A percentile compares a stretch with the other conserved stretches of the same genome.
phyloP scores from a whole-genome alignment of 2,113 vertebrate species.

The Bubo bubo region DNA sequence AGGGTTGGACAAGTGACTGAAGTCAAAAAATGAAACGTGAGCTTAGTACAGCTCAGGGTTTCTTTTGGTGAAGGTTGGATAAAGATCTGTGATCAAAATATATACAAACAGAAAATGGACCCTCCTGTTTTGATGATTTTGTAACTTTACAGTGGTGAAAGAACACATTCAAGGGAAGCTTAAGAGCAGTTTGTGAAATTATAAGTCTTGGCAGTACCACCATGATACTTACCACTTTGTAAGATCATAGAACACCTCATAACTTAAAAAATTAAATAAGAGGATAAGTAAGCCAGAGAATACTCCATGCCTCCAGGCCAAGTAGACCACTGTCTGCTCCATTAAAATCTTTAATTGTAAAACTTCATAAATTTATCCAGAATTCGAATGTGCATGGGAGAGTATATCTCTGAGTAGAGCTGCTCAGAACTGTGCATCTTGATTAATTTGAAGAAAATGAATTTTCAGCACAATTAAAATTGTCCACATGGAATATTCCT shows the following conservation, averaged over 20 bases:
- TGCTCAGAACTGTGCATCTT: neutral
- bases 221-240: neutral
- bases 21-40: neutral
- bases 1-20: neutral
- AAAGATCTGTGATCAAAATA: neutral
- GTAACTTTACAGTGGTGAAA: neutral
- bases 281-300: neutral
- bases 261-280: neutral
- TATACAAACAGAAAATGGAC: neutral
- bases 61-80: neutral
- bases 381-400: neutral
- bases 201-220: neutral
- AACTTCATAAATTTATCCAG: neutral
- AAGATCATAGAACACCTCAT: neutral
- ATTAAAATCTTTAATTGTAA: neutral
- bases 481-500: neutral
- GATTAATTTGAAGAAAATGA: neutral
- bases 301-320: neutral
- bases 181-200: neutral
- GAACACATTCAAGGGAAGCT: neutral
- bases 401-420: neutral
- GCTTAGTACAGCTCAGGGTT: neutral
- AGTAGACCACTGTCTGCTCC: neutral
- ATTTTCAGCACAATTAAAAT: neutral
- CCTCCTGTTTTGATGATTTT: neutral